Conservation (phyloP, 2,797 vertebrate genomes). For the Knipowitschia caucasica region DNA sequence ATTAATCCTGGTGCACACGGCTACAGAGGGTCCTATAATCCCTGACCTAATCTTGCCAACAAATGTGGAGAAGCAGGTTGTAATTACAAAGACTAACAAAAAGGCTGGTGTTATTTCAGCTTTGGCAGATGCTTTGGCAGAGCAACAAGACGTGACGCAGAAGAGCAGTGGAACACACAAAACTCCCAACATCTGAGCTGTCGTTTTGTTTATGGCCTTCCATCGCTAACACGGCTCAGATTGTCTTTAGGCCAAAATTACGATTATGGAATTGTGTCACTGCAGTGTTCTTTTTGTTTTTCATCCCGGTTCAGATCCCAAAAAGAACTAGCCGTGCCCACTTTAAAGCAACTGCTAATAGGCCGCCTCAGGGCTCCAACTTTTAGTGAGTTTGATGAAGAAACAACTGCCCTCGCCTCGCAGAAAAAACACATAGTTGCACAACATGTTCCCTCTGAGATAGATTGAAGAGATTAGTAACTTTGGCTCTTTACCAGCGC, state of each 20-base stretch:
- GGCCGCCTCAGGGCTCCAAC: slow-evolving; percentile 48
- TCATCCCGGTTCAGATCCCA: slow-evolving; percentile 47
- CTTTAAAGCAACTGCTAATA: slow-evolving; percentile 40
- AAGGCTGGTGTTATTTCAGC: slow-evolving; percentile 5
- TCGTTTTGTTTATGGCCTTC: slow-evolving; percentile 45
- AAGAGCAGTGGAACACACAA: slow-evolving; percentile 29
- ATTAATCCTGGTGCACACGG: slow-evolving; percentile 37
- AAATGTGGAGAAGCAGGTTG: slow-evolving; percentile 6
- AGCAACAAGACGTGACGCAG: slow-evolving; percentile 32
- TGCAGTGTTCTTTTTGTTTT: slow-evolving; percentile 36
- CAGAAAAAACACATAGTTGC: slow-evolving; percentile 47
- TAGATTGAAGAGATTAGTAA: slow-evolving; percentile 29
- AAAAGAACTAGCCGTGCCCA: slow-evolving; percentile 41
- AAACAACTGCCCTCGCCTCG: slow-evolving; percentile 37
- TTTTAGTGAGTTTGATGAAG: slow-evolving; percentile 34
- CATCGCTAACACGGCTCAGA: slow-evolving; percentile 20
- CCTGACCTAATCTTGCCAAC: slow-evolving; percentile 7
- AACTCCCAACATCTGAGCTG: slow-evolving; percentile 38
- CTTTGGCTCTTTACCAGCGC: slow-evolving; percentile 10
- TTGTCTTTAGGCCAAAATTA: slow-evolving; percentile 26
- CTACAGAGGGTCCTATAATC: slow-evolving; percentile 30
- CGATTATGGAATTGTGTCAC: slow-evolving; percentile 49
- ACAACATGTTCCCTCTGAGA: slow-evolving; percentile 39
- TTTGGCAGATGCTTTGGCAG: slow-evolving; percentile 30
- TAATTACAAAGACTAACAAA: slow-evolving; percentile 1